phyloP scores from a whole-genome alignment of 92 coral and sea anemone genomes.

The Paragorgia papillata region DNA sequence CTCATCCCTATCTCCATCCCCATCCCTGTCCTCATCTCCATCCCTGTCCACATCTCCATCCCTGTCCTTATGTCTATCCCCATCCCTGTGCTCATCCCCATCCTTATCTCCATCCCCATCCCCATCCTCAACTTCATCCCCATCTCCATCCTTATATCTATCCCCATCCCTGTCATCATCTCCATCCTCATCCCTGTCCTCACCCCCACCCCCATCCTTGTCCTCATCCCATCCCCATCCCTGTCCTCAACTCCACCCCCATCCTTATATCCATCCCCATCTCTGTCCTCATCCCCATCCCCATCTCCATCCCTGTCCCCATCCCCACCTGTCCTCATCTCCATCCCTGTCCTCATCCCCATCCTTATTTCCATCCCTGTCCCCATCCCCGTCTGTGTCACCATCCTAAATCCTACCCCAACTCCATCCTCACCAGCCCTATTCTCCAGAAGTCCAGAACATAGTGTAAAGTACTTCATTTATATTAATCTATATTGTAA shows the following conservation, averaged over 20 bases:
- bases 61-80: constrained; percentile 56
- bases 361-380: too few relatives aligned
- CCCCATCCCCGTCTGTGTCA: too few relatives aligned
- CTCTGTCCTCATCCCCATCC: constrained; percentile 55
- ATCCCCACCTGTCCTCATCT: background rate
- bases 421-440: too few relatives aligned
- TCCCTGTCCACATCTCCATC: background rate
- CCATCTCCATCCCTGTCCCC: background rate
- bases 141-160: too few relatives aligned
- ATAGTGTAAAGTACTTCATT: background rate
- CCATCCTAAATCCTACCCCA: too few relatives aligned
- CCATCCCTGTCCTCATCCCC: background rate
- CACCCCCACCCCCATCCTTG: too few relatives aligned
- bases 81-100: constrained; percentile 14
- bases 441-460: too few relatives aligned
- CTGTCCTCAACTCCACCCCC: background rate
- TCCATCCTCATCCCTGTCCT: background rate
- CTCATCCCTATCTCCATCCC: too few relatives aligned
- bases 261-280: constrained; percentile 25
- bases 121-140: too few relatives aligned
- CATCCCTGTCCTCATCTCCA: background rate
- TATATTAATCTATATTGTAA: too few relatives aligned
- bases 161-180: background rate
- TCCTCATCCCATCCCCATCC: background rate
- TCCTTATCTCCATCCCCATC: background rate